Evolutionary conservation across 2,888 invertebrate species (phyloP).

Genomic region (Cosmia pyralina): DNA sequence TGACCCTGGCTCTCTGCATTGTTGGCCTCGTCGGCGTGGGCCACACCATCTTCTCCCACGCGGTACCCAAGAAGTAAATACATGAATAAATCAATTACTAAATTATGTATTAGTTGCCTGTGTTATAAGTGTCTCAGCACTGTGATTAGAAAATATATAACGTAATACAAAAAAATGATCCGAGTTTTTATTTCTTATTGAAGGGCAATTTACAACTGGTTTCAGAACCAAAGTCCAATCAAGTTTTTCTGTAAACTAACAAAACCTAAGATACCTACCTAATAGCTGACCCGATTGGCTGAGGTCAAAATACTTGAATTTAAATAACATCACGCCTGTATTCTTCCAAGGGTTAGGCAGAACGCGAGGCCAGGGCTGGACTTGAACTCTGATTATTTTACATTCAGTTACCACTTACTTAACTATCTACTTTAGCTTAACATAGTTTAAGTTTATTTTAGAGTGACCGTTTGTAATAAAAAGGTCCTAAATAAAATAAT

Average conservation of each 20-base stretch:
- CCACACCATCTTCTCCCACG: conserved; percentile 82
- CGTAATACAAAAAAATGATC: conserved; percentile 49
- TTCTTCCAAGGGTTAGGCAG: no score
- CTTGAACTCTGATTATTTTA: not conserved
- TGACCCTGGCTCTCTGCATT: conserved; percentile 83
- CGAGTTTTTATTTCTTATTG: conserved; percentile 10
- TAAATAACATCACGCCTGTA: no score
- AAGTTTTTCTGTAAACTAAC: not conserved
- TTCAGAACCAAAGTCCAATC: no score
- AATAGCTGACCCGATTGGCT: not conserved
- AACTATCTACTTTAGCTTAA: not conserved
- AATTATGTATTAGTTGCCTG: conserved; percentile 78
- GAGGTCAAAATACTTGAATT: not conserved
- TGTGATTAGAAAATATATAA: conserved; percentile 76
- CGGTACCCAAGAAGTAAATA: conserved; percentile 81
- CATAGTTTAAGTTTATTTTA: not conserved
- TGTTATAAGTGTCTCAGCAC: conserved; percentile 73
- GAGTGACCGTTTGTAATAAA: not conserved
- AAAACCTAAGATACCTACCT: not conserved
- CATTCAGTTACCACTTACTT: not conserved
- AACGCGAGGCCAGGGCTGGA: no score
- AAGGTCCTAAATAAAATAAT: not conserved
- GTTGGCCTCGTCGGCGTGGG: conserved; percentile 80
- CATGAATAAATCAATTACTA: conserved; percentile 62
- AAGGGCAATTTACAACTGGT: not conserved